Conservation (phyloP, 2,797 vertebrate species). For the Dromococcyx pavoninus region DNA sequence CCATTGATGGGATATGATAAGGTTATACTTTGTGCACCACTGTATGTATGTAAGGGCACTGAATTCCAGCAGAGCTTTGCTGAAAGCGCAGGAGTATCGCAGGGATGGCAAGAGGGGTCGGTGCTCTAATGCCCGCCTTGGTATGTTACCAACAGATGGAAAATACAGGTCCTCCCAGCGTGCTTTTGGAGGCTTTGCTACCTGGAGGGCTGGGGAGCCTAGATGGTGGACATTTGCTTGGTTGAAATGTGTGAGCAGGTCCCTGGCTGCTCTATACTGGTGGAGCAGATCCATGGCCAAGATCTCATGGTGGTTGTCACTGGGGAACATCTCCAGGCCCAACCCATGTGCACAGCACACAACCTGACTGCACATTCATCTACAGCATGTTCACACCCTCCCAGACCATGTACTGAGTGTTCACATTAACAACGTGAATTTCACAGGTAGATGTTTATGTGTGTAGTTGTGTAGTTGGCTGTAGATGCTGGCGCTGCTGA, state of each 20-base stretch:
- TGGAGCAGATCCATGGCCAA: background rate
- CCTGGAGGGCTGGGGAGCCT: no score
- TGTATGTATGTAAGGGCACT: background rate
- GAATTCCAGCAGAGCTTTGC: background rate
- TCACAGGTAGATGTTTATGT: no score
- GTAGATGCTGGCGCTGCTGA: no score
- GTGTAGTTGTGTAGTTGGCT: no score
- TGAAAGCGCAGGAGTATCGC: background rate
- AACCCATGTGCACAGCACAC: accelerated
- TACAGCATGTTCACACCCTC: no score
- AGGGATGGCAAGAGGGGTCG: background rate
- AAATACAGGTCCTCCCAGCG: accelerated
- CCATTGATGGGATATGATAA: background rate
- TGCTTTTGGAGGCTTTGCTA: background rate
- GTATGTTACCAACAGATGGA: accelerated
- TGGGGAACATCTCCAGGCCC: background rate
- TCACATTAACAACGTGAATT: no score
- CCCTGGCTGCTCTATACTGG: background rate
- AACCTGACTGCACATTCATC: no score
- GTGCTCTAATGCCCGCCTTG: background rate
- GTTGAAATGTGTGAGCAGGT: no score
- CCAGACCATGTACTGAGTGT: background rate
- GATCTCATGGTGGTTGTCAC: accelerated
- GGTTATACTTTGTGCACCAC: accelerated
- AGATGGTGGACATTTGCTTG: no score